phyloP scores from a whole-genome alignment of 2,888 invertebrate species.

The Mesorhabditis spiculigera region DNA sequence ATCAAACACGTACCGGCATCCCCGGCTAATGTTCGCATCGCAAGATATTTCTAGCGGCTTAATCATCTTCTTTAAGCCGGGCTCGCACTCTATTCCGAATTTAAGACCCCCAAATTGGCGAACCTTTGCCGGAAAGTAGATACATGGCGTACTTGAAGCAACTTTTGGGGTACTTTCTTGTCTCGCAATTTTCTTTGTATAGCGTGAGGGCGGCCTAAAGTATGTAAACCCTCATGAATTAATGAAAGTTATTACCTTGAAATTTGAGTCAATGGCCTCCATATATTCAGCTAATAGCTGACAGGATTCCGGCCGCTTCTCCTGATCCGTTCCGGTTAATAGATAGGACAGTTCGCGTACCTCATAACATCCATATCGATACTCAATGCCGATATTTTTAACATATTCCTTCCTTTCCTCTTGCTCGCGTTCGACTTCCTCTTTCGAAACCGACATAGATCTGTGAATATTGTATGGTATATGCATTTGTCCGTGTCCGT shows the following conservation, averaged over 20 bases:
- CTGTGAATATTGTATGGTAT: no score
- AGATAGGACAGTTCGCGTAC: constrained; percentile 62
- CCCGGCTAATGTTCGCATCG: constrained; percentile 38
- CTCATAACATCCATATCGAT: constrained; percentile 86
- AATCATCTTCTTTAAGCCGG: constrained; percentile 40
- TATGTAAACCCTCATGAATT: neutral
- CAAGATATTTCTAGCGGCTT: constrained; percentile 48
- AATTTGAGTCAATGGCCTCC: constrained; percentile 80
- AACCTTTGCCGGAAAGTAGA: constrained; percentile 63
- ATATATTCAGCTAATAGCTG: constrained; percentile 87
- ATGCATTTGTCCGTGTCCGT: no score
- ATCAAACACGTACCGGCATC: constrained; percentile 19
- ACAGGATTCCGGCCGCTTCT: constrained; percentile 65
- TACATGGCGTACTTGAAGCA: constrained; percentile 80
- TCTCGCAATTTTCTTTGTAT: constrained; percentile 64
- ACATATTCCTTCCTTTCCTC: constrained; percentile 72
- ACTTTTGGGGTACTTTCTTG: constrained; percentile 77
- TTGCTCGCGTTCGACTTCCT: constrained; percentile 21
- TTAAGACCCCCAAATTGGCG: constrained; percentile 6
- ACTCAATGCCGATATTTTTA: constrained; percentile 87
- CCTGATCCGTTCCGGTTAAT: constrained; percentile 24
- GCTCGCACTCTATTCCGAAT: constrained; percentile 32
- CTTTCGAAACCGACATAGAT: neutral
- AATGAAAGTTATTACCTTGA: constrained; percentile 68
- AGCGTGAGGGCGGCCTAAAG: constrained; percentile 25